Percentiles rank a stretch among this genome's conserved stretches.
These are phyloP conservation scores for Hapalemur alaotrensis DNA, from an alignment of 2,797 vertebrate species.

Conservation along the genomic window DNA sequence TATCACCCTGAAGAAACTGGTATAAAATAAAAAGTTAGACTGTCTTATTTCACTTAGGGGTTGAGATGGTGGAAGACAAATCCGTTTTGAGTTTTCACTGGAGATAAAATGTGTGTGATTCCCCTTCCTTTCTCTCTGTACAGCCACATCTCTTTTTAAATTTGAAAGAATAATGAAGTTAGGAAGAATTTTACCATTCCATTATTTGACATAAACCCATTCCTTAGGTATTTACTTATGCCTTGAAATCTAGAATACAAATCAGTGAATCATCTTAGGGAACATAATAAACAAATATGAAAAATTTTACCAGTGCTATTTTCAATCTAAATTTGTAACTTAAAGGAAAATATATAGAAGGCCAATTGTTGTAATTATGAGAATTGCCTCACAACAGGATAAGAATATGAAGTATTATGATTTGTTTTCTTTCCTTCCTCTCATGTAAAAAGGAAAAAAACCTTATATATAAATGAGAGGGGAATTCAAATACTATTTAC, in stretches of 20 bases:
- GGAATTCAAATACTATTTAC: neutral
- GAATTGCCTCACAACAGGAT: neutral
- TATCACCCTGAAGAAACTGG: conserved; percentile 36
- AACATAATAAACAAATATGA: conserved; percentile 22
- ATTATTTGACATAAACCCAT: conserved; percentile 52
- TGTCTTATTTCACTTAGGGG: conserved; percentile 41
- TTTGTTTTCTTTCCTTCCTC: neutral
- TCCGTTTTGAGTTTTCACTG: neutral
- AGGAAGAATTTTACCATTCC: conserved; percentile 23
- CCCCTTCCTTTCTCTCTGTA: neutral
- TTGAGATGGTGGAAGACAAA: conserved; percentile 38
- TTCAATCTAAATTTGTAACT: conserved; percentile 3
- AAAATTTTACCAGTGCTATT: neutral
- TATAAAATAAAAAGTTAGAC: conserved; percentile 24
- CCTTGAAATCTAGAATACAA: conserved; percentile 24
- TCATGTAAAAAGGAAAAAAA: conserved; percentile 15
- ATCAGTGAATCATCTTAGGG: neutral
- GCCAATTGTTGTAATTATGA: neutral
- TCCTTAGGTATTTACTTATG: neutral
- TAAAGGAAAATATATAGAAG: neutral
- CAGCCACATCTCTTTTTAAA: neutral
- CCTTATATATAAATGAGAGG: conserved; percentile 30
- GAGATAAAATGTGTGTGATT: conserved; percentile 27
- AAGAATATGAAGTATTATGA: neutral
- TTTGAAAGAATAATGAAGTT: conserved; percentile 43